Conservation (phyloP, 1,140 invertebrate genomes). For the Apis cerana region DNA sequence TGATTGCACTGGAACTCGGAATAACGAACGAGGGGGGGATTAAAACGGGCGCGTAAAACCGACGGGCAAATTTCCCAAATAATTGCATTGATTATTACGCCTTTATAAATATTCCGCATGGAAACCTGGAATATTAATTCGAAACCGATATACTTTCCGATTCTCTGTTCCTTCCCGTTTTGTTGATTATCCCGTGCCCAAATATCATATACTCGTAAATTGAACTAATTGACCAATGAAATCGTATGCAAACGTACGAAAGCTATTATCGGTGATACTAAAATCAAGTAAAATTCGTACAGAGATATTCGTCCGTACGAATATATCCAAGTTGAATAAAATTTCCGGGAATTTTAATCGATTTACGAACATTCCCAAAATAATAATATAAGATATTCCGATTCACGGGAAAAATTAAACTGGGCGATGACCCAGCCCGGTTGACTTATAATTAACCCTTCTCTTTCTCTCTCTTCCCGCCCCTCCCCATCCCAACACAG, state of each 20-base stretch:
- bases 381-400: too few species aligned
- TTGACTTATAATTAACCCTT: too few species aligned
- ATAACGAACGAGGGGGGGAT: not conserved
- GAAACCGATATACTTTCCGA: not conserved
- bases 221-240: not conserved
- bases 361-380: too few species aligned
- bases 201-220: not conserved
- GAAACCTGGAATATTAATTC: slow-evolving; percentile 10
- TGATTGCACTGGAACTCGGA: not conserved
- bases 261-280: not conserved
- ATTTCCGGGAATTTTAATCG: too few species aligned
- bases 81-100: slow-evolving; percentile 7
- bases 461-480: too few species aligned
- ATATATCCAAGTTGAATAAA: not conserved
- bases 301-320: not conserved
- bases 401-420: too few species aligned
- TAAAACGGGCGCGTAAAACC: not conserved
- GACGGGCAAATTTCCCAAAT: slow-evolving; percentile 16
- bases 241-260: not conserved
- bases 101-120: not conserved
- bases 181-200: not conserved
- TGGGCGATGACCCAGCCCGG: too few species aligned
- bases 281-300: not conserved
- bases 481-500: too few species aligned
- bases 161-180: not conserved